phyloP scores from a whole-genome alignment of 2,797 vertebrate species.

The Euthynnus affinis region DNA sequence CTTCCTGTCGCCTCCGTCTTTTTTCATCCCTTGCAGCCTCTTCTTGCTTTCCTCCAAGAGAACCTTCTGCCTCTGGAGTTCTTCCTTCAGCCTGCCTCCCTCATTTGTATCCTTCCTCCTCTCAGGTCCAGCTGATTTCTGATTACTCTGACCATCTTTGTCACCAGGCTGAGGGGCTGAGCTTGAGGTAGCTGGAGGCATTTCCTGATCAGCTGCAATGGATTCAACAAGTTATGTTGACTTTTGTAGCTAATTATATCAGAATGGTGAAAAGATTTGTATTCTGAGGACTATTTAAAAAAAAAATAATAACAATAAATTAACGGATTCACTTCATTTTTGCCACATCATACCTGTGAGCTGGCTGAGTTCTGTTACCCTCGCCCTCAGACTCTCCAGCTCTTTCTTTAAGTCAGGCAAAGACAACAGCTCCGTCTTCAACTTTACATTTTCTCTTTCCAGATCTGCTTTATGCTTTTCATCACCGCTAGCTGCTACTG shows the following conservation, averaged over 20 bases:
- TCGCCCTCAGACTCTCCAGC: slow-evolving; percentile 82
- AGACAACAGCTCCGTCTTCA: slow-evolving; percentile 83
- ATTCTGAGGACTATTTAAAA: neutral
- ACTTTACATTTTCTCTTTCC: slow-evolving; percentile 83
- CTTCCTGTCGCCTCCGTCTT: slow-evolving; percentile 66
- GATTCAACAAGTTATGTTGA: slow-evolving; percentile 26
- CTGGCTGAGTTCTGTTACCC: slow-evolving; percentile 79
- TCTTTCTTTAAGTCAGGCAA: slow-evolving; percentile 86
- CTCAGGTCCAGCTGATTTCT: slow-evolving; percentile 59
- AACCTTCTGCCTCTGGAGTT: slow-evolving; percentile 79
- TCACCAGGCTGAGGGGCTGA: slow-evolving; percentile 47
- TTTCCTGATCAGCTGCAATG: slow-evolving; percentile 69
- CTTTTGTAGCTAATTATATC: neutral
- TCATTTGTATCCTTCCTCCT: slow-evolving; percentile 37
- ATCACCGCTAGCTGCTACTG: slow-evolving; percentile 63
- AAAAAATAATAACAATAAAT: neutral
- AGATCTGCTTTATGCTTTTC: slow-evolving; percentile 42
- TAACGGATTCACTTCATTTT: neutral
- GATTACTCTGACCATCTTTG: slow-evolving; percentile 37
- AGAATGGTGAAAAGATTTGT: slow-evolving; percentile 7
- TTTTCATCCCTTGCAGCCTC: slow-evolving; percentile 81
- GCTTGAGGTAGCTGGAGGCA: slow-evolving; percentile 28
- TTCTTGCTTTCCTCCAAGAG: slow-evolving; percentile 83
- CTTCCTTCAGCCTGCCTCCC: slow-evolving; percentile 63
- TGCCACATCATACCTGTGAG: slow-evolving; percentile 73